These are phyloP conservation scores for Lycorma delicatula DNA, from an alignment of 1,140 invertebrate species.

Conservation along the genomic window DNA sequence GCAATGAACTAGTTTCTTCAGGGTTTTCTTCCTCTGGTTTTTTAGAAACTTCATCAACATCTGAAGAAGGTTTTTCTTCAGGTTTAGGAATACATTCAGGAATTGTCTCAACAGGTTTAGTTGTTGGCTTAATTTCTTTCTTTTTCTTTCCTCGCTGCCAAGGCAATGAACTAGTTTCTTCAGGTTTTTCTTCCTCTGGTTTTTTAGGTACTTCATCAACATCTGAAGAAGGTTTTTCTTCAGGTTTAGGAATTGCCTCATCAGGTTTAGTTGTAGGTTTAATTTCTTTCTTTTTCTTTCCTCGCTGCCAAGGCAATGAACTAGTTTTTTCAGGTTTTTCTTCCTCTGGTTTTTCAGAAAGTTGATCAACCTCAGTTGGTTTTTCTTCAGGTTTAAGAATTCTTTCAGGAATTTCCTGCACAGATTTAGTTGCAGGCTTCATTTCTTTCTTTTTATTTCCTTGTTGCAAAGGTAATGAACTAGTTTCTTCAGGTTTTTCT, in stretches of 20 bases:
- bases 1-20: conserved; percentile 31
- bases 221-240: background rate
- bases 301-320: conserved; percentile 4
- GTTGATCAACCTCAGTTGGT: too few species aligned
- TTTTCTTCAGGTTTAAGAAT: too few species aligned
- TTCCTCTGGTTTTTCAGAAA: too few species aligned
- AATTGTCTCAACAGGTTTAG: background rate
- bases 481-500: conserved; percentile 17
- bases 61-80: too few species aligned
- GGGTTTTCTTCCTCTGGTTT: conserved; percentile 32
- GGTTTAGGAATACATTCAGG: background rate
- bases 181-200: conserved; percentile 17
- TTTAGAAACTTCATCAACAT: too few species aligned
- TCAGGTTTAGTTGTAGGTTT: too few species aligned
- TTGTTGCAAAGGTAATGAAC: conserved; percentile 5
- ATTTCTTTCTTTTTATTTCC: conserved; percentile 19
- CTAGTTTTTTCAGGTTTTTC: conserved; percentile 16
- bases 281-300: conserved; percentile 10
- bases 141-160: conserved; percentile 1
- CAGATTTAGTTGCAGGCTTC: conserved; percentile 23
- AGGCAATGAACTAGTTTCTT: conserved; percentile 16
- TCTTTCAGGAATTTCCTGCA: conserved; percentile 26
- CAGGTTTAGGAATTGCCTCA: too few species aligned
- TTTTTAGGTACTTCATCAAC: conserved; percentile 14
- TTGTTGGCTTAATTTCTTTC: background rate